Percentiles rank a stretch among this genome's conserved stretches.
These are phyloP conservation scores for Amblyopsis rosae DNA, from an alignment of 2,113 vertebrate genomes.

Conservation along the genomic window DNA sequence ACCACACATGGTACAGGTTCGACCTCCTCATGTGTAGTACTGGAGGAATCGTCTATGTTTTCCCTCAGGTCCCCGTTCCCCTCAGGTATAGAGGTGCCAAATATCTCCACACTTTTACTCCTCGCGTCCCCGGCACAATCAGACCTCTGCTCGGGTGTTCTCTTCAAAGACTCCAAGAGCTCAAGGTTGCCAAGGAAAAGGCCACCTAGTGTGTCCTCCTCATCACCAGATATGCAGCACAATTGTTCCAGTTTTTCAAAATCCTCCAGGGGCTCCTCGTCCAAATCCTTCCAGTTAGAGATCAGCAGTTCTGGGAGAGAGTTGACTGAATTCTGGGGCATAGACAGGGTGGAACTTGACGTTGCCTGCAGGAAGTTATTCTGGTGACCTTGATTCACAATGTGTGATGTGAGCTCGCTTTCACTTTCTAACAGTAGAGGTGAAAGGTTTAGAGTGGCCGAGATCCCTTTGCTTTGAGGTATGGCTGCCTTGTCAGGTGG, in stretches of 20 bases:
- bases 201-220: constrained; percentile 73
- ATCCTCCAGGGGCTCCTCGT: constrained; percentile 79
- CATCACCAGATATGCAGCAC: constrained; percentile 78
- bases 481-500: constrained; percentile 22
- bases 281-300: constrained; percentile 81
- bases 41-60: constrained; percentile 21
- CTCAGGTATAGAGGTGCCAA: constrained; percentile 29
- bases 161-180: constrained; percentile 77
- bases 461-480: constrained; percentile 70
- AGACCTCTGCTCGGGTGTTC: constrained; percentile 62
- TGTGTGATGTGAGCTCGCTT: constrained; percentile 32
- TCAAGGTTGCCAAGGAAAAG: constrained; percentile 78
- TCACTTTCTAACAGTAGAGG: constrained; percentile 54
- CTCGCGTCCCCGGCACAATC: constrained; percentile 26
- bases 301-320: constrained; percentile 77
- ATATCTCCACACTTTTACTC: constrained; percentile 13
- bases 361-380: constrained; percentile 47
- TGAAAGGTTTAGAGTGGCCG: constrained; percentile 61
- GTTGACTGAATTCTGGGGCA: constrained; percentile 60
- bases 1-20: constrained; percentile 20
- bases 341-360: constrained; percentile 34
- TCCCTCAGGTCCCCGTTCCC: constrained; percentile 43
- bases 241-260: constrained; percentile 82
- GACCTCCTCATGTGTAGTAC: constrained; percentile 20
- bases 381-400: constrained; percentile 46